A percentile compares a stretch with the other conserved stretches of the same genome.
Evolutionary conservation across 2,888 invertebrate species (phyloP).

Genomic region (Drosophila crucigera): DNA sequence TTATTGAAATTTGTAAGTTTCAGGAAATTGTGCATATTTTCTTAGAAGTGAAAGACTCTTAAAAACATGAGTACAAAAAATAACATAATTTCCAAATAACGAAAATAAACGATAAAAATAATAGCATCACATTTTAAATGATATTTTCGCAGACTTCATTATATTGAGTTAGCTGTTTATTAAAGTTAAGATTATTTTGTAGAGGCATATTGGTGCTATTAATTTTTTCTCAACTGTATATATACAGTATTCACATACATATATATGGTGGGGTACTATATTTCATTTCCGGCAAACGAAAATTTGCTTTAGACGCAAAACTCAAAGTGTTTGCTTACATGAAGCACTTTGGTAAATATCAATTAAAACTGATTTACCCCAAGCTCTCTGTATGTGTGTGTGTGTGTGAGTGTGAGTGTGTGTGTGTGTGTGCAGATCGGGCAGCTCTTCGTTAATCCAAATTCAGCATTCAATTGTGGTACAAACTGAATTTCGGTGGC

Average conservation of each 20-base stretch:
- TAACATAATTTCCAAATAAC: no score
- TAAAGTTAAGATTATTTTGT: no score
- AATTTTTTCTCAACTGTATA: background rate
- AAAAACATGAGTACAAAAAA: no score
- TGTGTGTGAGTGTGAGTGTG: background rate
- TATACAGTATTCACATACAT: background rate
- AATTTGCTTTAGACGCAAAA: slow-evolving; percentile 67
- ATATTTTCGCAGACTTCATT: no score
- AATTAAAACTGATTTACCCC: slow-evolving; percentile 77
- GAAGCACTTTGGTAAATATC: slow-evolving; percentile 78
- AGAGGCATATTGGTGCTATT: background rate
- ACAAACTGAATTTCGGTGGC: slow-evolving; percentile 49
- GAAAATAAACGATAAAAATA: no score
- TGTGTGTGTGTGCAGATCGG: background rate
- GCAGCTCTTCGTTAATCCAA: slow-evolving; percentile 43
- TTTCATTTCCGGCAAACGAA: slow-evolving; percentile 22
- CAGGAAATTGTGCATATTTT: no score
- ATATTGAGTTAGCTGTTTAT: no score
- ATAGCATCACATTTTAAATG: no score
- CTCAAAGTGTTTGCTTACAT: slow-evolving; percentile 76
- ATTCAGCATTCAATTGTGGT: slow-evolving; percentile 40
- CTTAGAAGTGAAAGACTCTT: no score
- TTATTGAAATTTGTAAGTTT: background rate
- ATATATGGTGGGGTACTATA: background rate
- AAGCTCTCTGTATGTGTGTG: slow-evolving; percentile 16